Base-by-base conservation (phyloP, 2,888 invertebrate species). In the Gymnosoma rotundatum region DNA sequence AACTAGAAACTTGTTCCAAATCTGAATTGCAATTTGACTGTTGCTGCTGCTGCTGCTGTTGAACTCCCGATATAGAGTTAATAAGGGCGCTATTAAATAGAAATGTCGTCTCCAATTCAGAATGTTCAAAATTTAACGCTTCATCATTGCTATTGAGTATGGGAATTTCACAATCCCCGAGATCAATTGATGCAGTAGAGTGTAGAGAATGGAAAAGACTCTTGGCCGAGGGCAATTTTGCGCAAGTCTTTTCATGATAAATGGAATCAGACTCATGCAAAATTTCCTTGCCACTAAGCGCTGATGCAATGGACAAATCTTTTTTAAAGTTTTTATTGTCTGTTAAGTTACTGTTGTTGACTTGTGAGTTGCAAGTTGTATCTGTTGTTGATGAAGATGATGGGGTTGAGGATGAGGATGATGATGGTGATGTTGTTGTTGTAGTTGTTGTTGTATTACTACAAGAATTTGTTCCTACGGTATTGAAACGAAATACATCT, bases 401-500 rank as follows among this genome's bases (percentile, higher is more conserved):
- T 10, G 67, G 16, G 20, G 79, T 7, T 8, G 72, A 52, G 5
- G 69, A 52, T 32, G 32, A 0, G 3, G 32, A 32, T 5, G 8
- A 32, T 18, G 69, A 56, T 36, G 64, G 38, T 6, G 50, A 18
- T 38, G n/a, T 18, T 56, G 60, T 3, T 20, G 56, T 0, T 61
- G 54, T 1, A 67, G 66, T 14, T 54, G 70, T 42, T 56, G 74
- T 42, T 45, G 73, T 20, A 52, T 78, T 79, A 38, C 75, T 21
- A n/a, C 66, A 50, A n/a, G 75, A 56, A 83, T 75, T 67, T 50
- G 75, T 69, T 85, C 76, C 75, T 87, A 83, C 61, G 84, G 86
- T 80, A 81, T 86, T 90, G 72, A 91, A 92, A 90, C 95, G 95
- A 86, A 95, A 92, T 80, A 95, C 95, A 89, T 95, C 95, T 89